These are phyloP conservation scores for Bacillus rossius DNA, from an alignment of 1,140 invertebrate species.

Conservation along the genomic window DNA sequence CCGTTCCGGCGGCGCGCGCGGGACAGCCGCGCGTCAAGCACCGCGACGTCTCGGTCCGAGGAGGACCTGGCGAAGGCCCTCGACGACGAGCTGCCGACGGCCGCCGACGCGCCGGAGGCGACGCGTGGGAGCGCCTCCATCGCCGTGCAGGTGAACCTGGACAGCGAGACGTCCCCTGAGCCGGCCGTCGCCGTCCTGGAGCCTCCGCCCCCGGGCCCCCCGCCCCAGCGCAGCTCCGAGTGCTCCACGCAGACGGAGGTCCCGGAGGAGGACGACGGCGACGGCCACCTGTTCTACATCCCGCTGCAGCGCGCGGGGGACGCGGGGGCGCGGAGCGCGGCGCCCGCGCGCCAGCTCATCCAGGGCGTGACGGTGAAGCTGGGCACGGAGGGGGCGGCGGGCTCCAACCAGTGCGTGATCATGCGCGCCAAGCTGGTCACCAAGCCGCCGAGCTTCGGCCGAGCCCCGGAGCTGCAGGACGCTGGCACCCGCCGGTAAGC, in stretches of 20 bases:
- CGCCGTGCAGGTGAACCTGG: slow-evolving; percentile 52
- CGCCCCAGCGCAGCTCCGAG: slow-evolving; percentile 31
- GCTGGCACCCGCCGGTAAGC: too few species aligned
- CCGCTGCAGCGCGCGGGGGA: slow-evolving; percentile 49
- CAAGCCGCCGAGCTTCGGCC: slow-evolving; percentile 44
- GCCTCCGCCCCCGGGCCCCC: neutral
- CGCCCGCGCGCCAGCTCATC: slow-evolving; percentile 48
- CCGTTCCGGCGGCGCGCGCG: slow-evolving; percentile 49
- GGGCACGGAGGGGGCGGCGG: slow-evolving; percentile 54
- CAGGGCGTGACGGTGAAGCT: slow-evolving; percentile 62
- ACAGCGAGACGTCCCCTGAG: slow-evolving; percentile 23
- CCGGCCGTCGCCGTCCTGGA: neutral
- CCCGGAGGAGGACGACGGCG: slow-evolving; percentile 42
- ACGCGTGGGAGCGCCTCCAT: slow-evolving; percentile 44
- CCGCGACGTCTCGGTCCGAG: slow-evolving; percentile 38
- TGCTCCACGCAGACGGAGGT: slow-evolving; percentile 49
- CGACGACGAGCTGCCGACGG: slow-evolving; percentile 3
- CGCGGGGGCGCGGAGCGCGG: slow-evolving; percentile 40
- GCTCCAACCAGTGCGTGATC: slow-evolving; percentile 56
- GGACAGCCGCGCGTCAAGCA: slow-evolving; percentile 36
- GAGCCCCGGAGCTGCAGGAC: too few species aligned
- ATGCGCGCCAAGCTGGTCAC: slow-evolving; percentile 62
- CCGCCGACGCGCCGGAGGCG: neutral
- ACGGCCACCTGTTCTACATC: slow-evolving; percentile 62
- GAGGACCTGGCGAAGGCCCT: slow-evolving; percentile 29